Percentiles rank a stretch among this genome's conserved stretches.
phyloP scores from a whole-genome alignment of 2,888 invertebrate species.

The Scaptomyza cyrtandrae region DNA sequence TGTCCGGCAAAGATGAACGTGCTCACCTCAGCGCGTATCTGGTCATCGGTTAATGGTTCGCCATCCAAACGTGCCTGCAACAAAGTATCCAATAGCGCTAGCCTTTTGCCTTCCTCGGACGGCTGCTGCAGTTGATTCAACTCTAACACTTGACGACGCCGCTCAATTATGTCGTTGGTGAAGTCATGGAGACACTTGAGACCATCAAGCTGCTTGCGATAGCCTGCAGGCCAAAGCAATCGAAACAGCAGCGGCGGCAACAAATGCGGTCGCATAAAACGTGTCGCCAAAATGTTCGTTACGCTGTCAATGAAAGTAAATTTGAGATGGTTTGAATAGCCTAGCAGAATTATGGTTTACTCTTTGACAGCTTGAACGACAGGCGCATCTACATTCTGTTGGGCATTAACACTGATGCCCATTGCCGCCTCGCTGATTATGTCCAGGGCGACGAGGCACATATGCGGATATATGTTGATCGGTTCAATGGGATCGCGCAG shows the following conservation, averaged over 20 bases:
- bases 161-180: conserved; percentile 85
- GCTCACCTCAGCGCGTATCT: conserved; percentile 89
- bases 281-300: conserved; percentile 70
- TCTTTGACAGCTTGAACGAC: conserved; percentile 89
- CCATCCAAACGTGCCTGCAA: conserved; percentile 86
- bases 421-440: conserved; percentile 90
- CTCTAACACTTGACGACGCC: conserved; percentile 71
- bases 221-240: conserved; percentile 56
- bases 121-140: background rate
- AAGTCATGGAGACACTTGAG: conserved; percentile 85
- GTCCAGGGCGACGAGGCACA: conserved; percentile 87
- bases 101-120: conserved; percentile 36
- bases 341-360: conserved; percentile 81
- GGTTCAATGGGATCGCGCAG: conserved; percentile 44
- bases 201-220: conserved; percentile 83
- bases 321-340: no score
- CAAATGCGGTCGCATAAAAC: conserved; percentile 74
- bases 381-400: conserved; percentile 87
- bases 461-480: conserved; percentile 87
- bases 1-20: conserved; percentile 89
- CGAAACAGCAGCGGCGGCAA: conserved; percentile 63
- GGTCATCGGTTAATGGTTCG: conserved; percentile 86
- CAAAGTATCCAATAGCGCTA: conserved; percentile 88
- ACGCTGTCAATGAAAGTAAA: conserved; percentile 53
- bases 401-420: conserved; percentile 90